A percentile compares a stretch with the other conserved stretches of the same genome.
Evolutionary conservation across 2,888 invertebrate genomes (phyloP).

Genomic region (Netelia fuscicornis): DNA sequence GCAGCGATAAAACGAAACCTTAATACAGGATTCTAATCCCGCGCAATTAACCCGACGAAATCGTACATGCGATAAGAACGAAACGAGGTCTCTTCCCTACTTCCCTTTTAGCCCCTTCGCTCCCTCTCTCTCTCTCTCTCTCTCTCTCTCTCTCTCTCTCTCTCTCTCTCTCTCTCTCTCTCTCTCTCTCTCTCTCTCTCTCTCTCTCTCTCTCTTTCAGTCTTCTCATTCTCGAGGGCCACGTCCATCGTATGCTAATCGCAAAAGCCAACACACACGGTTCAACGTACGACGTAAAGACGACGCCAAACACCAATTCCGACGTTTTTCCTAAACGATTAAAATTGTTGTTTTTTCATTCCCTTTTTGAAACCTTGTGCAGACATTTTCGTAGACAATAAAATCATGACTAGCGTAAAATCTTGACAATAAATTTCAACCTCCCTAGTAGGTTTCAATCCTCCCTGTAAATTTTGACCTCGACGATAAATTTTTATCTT

Average conservation of each 20-base stretch:
- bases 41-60: constrained; percentile 60
- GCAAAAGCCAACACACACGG: constrained; percentile 41
- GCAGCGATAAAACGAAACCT: constrained; percentile 50
- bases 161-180: constrained; percentile 24
- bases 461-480: too few species aligned
- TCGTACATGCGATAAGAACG: constrained; percentile 61
- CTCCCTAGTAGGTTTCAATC: too few species aligned
- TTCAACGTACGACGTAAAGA: background rate
- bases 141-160: constrained; percentile 32
- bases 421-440: too few species aligned
- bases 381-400: too few species aligned
- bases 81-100: constrained; percentile 45
- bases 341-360: too few species aligned
- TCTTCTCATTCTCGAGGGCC: background rate
- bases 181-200: constrained; percentile 26
- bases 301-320: too few species aligned
- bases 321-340: too few species aligned
- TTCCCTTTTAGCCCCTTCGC: constrained; percentile 11
- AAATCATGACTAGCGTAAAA: too few species aligned
- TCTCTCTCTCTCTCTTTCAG: constrained; percentile 32
- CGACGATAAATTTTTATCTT: too few species aligned
- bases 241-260: constrained; percentile 57
- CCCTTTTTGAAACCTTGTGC: too few species aligned
- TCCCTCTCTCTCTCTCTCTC: constrained; percentile 32
- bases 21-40: constrained; percentile 60